Evolutionary conservation across 2,888 invertebrate genomes (phyloP).

Genomic region (Eristalis arbustorum): DNA sequence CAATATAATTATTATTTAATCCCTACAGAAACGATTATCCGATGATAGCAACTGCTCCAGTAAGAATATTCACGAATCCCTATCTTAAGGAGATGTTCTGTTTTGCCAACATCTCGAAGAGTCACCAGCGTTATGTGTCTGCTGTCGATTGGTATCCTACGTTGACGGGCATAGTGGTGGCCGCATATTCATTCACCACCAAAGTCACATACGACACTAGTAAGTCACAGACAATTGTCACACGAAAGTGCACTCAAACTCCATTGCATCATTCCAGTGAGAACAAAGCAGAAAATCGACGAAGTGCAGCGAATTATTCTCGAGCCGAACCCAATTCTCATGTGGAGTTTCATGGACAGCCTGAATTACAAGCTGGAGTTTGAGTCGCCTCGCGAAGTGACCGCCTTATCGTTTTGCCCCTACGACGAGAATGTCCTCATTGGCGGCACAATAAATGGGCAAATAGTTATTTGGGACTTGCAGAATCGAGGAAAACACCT

Average conservation of each 20-base stretch:
- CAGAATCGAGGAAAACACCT: constrained; percentile 83
- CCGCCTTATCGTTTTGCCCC: constrained; percentile 85
- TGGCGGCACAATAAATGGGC: constrained; percentile 88
- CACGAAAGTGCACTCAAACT: neutral
- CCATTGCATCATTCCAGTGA: neutral
- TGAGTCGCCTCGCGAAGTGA: constrained; percentile 85
- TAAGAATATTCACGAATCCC: constrained; percentile 76
- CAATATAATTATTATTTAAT: no score
- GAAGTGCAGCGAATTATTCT: constrained; percentile 83
- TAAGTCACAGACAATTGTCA: constrained; percentile 71
- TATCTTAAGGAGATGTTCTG: constrained; percentile 81
- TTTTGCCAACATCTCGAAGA: constrained; percentile 84
- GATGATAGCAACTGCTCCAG: constrained; percentile 73
- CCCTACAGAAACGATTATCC: constrained; percentile 78
- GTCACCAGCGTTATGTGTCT: constrained; percentile 85
- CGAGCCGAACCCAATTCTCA: constrained; percentile 84
- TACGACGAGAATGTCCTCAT: constrained; percentile 85
- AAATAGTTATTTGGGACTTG: constrained; percentile 87
- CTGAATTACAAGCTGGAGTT: constrained; percentile 86
- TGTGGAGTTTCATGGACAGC: constrained; percentile 88
- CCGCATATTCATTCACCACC: constrained; percentile 84
- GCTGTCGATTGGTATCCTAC: constrained; percentile 86
- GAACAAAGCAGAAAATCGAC: constrained; percentile 78
- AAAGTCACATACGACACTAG: constrained; percentile 77
- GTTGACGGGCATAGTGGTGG: constrained; percentile 85